Percentiles rank a stretch among this genome's conserved stretches.
Conservation (phyloP, 2,888 invertebrate genomes). For the Hyppa rectilinea region DNA sequence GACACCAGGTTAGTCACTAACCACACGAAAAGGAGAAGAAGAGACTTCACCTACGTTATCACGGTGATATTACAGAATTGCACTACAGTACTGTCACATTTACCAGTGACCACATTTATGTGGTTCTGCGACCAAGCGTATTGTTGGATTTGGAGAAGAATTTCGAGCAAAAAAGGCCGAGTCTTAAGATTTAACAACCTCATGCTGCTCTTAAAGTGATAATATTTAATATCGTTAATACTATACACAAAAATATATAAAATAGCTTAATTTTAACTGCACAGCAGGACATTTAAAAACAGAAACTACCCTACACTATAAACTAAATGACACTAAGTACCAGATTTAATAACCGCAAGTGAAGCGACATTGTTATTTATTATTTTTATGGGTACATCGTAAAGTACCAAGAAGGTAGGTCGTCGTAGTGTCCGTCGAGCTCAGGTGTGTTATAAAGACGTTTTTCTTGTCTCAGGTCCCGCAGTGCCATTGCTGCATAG, state of each 20-base stretch:
- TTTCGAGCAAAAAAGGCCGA: neutral
- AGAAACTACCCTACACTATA: neutral
- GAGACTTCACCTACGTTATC: too few relatives aligned
- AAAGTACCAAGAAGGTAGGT: conserved; percentile 77
- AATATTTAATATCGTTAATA: neutral
- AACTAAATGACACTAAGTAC: conserved; percentile 20
- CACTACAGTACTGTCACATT: too few relatives aligned
- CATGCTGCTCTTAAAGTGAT: neutral
- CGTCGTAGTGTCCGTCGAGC: conserved; percentile 72
- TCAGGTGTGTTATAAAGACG: conserved; percentile 87
- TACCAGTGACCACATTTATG: neutral
- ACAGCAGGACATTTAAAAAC: neutral
- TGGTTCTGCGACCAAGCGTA: neutral
- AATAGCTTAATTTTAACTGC: neutral
- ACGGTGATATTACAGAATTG: too few relatives aligned
- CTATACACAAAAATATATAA: neutral
- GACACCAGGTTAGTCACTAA: too few relatives aligned
- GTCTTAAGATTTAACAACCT: neutral
- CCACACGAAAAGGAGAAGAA: too few relatives aligned
- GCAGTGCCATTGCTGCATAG: conserved; percentile 73
- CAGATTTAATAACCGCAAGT: conserved; percentile 26
- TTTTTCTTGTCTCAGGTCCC: conserved; percentile 84
- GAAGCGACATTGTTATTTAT: conserved; percentile 33
- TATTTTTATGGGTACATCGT: conserved; percentile 45
- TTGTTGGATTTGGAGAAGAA: neutral